Conservation (phyloP, 2,113 vertebrate genomes). For the Sus scrofa region DNA sequence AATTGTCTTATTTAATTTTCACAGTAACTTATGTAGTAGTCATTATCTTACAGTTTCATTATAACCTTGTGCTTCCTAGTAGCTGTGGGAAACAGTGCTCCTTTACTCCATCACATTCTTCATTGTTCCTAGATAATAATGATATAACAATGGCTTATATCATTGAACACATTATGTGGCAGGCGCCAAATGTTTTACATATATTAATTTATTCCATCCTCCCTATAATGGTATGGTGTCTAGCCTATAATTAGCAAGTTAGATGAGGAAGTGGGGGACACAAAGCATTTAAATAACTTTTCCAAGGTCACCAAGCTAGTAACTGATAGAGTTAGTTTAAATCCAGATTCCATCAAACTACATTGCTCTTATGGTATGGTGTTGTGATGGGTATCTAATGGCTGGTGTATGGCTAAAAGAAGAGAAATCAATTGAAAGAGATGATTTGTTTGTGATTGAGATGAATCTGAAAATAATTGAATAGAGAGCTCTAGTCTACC, state of each 20-base stretch:
- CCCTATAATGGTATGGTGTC: background rate
- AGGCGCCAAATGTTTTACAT: background rate
- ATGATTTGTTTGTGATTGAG: background rate
- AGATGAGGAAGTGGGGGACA: background rate
- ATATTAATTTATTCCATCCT: background rate
- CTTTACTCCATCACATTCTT: background rate
- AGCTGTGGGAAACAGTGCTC: background rate
- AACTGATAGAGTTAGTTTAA: background rate
- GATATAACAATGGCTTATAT: background rate
- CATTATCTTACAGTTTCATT: background rate
- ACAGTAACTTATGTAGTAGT: too few relatives aligned
- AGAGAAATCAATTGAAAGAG: background rate
- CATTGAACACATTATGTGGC: background rate
- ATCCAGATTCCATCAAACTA: background rate
- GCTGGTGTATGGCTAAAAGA: background rate
- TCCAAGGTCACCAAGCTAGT: background rate
- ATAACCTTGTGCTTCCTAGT: background rate
- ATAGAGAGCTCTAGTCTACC: background rate
- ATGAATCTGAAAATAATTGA: background rate
- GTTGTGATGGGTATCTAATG: background rate
- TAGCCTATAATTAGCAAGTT: background rate
- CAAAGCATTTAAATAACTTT: background rate
- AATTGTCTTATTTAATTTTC: background rate
- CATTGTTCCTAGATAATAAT: background rate
- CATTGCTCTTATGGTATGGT: background rate